A percentile compares a stretch with the other conserved stretches of the same genome.
These are phyloP conservation scores for Entosphenus tridentatus DNA, from an alignment of 2,113 vertebrate genomes.

Conservation along the genomic window DNA sequence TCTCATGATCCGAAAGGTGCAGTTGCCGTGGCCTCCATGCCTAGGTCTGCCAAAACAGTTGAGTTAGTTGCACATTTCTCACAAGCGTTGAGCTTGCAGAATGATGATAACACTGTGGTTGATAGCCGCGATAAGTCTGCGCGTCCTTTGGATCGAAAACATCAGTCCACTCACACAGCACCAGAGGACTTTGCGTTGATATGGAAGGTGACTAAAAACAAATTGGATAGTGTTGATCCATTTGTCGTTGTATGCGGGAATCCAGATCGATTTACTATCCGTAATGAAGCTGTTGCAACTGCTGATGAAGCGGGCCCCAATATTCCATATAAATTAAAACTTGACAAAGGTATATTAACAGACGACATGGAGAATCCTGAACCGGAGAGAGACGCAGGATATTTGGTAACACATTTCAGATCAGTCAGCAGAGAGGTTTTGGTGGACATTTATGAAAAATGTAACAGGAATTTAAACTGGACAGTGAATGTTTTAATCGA, in stretches of 20 bases:
- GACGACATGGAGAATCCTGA: background rate
- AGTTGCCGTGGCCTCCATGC: too few relatives aligned
- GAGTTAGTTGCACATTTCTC: too few relatives aligned
- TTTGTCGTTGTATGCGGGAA: slow-evolving; percentile 27
- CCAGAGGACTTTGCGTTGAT: slow-evolving; percentile 56
- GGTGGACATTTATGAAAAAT: slow-evolving; percentile 79
- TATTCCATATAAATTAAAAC: slow-evolving; percentile 3
- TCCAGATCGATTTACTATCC: slow-evolving; percentile 24
- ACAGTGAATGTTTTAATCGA: slow-evolving; percentile 68
- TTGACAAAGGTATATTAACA: background rate
- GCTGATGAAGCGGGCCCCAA: background rate
- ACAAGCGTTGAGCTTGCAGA: too few relatives aligned
- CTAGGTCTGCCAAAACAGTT: too few relatives aligned
- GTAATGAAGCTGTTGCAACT: too few relatives aligned
- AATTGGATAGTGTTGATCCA: slow-evolving; percentile 18
- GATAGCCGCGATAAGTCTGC: too few relatives aligned
- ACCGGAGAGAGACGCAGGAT: background rate
- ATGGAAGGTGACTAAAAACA: slow-evolving; percentile 48
- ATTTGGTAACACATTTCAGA: slow-evolving; percentile 32
- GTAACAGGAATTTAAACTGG: slow-evolving; percentile 76
- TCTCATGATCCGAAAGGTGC: too few relatives aligned
- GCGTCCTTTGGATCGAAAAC: too few relatives aligned
- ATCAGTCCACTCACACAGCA: slow-evolving; percentile 37
- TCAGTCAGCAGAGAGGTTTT: slow-evolving; percentile 52
- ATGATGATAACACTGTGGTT: too few relatives aligned